These are phyloP conservation scores for Galeruca laticollis DNA, from an alignment of 2,888 invertebrate genomes.

Conservation along the genomic window DNA sequence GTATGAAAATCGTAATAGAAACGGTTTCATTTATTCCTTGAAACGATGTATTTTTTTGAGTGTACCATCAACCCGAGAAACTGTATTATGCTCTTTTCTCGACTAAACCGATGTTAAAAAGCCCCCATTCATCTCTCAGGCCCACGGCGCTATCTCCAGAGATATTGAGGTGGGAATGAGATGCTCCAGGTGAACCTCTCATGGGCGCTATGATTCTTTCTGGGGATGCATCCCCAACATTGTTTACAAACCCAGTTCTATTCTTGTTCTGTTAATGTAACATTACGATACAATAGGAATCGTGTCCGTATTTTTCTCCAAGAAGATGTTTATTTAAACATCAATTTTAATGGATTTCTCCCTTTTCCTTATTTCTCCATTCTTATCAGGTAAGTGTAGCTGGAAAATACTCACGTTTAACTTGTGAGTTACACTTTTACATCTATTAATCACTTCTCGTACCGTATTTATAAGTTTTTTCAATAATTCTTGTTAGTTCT, in stretches of 20 bases:
- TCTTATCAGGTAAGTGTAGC: conserved; percentile 2
- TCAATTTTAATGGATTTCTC: conserved; percentile 52
- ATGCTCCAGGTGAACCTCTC: conserved; percentile 63
- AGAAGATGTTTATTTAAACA: conserved; percentile 63
- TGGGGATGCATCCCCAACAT: conserved; percentile 61
- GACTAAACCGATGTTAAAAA: conserved; percentile 66
- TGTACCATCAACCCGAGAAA: neutral
- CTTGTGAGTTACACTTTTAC: neutral
- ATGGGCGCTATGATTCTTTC: conserved; percentile 66
- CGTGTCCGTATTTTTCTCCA: conserved; percentile 58
- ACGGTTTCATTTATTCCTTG: too few species aligned
- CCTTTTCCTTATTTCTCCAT: conserved; percentile 33
- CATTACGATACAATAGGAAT: conserved; percentile 65
- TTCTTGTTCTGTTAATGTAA: conserved; percentile 66
- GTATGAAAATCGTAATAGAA: too few species aligned
- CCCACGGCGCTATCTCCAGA: conserved; percentile 59
- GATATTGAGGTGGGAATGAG: conserved; percentile 63
- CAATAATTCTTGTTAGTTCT: too few species aligned
- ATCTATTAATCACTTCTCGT: neutral
- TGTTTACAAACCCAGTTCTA: conserved; percentile 65
- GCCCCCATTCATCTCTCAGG: conserved; percentile 63
- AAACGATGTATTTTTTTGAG: neutral
- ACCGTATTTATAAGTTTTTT: neutral
- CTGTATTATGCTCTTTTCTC: conserved; percentile 26
- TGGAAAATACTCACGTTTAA: neutral